Evolutionary conservation across 2,797 vertebrate genomes (phyloP).

Genomic region (Anomalospiza imberbis): DNA sequence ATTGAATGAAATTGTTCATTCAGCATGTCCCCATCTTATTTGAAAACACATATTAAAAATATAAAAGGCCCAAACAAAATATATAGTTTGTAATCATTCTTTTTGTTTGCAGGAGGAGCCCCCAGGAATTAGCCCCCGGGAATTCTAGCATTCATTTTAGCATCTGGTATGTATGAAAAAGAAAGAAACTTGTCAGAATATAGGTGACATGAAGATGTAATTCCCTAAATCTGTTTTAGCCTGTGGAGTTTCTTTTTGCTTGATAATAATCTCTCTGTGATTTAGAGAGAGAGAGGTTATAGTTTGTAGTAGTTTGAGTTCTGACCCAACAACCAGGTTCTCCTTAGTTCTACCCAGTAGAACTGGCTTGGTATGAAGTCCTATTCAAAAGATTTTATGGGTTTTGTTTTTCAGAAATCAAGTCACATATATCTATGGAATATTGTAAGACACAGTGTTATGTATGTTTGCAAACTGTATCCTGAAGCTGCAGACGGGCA

Average conservation of each 20-base stretch:
- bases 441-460: background rate
- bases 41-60: background rate
- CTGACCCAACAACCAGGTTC: background rate
- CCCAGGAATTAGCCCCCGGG: background rate
- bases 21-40: background rate
- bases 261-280: background rate
- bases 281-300: background rate
- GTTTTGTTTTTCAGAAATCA: background rate
- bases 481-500: background rate
- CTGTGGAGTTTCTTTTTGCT: conserved; percentile 8
- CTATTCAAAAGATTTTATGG: background rate
- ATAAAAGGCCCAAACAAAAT: background rate
- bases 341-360: background rate
- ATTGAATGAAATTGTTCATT: background rate
- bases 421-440: background rate
- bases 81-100: background rate
- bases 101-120: background rate
- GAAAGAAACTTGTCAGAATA: conserved; percentile 21
- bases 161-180: background rate
- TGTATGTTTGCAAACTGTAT: background rate
- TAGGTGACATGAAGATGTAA: background rate
- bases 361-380: background rate
- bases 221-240: conserved; percentile 18
- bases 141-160: background rate
- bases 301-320: background rate